Percentiles rank a stretch among this genome's conserved stretches.
These are phyloP conservation scores for Pelochelys cantorii DNA, from an alignment of 2,797 vertebrate genomes.

Conservation along the genomic window DNA sequence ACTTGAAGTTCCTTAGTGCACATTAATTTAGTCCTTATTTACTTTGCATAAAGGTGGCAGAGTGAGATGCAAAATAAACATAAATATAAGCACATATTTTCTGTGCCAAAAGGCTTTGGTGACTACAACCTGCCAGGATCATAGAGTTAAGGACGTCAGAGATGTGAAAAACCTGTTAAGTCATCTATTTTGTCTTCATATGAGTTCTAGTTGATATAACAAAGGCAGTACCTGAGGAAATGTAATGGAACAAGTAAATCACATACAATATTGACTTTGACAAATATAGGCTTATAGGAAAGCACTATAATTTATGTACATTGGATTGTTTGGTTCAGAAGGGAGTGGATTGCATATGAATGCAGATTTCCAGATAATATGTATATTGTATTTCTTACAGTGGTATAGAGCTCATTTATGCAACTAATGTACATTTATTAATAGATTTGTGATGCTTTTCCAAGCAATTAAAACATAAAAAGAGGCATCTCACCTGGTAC, in stretches of 20 bases:
- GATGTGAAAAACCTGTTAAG: background rate
- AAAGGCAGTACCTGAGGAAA: conserved; percentile 4
- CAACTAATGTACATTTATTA: conserved; percentile 25
- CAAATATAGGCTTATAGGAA: background rate
- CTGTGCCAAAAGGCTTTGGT: background rate
- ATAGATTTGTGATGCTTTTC: conserved; percentile 25
- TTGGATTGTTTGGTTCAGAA: background rate
- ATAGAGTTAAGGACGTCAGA: background rate
- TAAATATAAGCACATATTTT: background rate
- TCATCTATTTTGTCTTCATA: background rate
- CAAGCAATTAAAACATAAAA: background rate
- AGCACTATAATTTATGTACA: background rate
- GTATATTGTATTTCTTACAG: background rate
- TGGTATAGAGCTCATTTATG: background rate
- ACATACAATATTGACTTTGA: background rate
- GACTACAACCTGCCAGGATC: background rate
- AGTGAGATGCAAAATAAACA: background rate
- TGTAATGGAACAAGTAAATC: background rate
- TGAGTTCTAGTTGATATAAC: background rate
- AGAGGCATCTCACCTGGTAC: background rate
- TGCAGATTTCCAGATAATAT: background rate
- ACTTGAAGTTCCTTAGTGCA: background rate
- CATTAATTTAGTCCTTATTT: background rate
- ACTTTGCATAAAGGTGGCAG: background rate
- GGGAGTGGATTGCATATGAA: background rate